These are phyloP conservation scores for Drosophila saltans DNA, from an alignment of 1,140 invertebrate genomes.

Conservation along the genomic window DNA sequence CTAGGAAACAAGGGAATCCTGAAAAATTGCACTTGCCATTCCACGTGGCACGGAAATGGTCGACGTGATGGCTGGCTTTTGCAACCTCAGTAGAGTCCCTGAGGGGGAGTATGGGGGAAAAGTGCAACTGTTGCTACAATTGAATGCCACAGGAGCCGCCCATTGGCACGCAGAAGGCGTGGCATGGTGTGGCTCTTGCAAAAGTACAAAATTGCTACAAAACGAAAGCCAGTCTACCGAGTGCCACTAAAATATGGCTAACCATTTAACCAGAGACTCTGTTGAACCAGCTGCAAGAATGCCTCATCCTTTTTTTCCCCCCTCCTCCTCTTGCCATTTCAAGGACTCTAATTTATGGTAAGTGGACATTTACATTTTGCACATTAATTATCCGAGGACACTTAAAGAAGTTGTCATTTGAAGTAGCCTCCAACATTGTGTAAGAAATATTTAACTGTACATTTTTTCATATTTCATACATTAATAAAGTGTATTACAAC, in stretches of 20 bases:
- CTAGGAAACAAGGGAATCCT: neutral
- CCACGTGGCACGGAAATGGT: conserved; percentile 6
- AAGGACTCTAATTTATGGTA: conserved; percentile 28
- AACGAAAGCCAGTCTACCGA: neutral
- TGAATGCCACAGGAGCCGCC: neutral
- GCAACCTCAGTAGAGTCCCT: neutral
- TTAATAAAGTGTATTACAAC: no score
- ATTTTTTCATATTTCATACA: no score
- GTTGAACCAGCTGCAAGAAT: conserved; percentile 16
- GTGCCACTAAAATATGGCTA: neutral
- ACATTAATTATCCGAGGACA: neutral
- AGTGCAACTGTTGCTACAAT: neutral
- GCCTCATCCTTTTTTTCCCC: conserved; percentile 3
- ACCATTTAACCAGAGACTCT: conserved; percentile 1
- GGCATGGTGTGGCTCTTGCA: neutral
- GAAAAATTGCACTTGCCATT: conserved; percentile 8
- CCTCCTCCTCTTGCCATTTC: neutral
- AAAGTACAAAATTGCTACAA: neutral
- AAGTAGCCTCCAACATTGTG: neutral
- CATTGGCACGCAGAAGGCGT: neutral
- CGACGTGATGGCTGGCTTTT: neutral
- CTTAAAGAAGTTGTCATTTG: neutral
- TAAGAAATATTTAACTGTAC: no score
- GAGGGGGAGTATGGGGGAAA: neutral
- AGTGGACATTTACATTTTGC: conserved; percentile 26